Conservation (phyloP, 2,888 invertebrate species). For the Sinopyrophorus schimmeli region DNA sequence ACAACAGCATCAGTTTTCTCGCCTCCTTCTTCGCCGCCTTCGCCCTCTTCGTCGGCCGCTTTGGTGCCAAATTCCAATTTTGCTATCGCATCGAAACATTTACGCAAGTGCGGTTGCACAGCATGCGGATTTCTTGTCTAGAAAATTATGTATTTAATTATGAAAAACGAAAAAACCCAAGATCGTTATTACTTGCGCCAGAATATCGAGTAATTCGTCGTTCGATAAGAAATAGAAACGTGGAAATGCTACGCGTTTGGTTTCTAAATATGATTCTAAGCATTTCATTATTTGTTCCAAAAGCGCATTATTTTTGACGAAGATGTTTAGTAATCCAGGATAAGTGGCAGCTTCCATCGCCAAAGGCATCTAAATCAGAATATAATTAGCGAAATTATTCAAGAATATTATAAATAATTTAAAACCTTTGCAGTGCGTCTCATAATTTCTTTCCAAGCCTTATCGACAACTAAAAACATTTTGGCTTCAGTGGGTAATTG, state of each 20-base stretch:
- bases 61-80: constrained; percentile 76
- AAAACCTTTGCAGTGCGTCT: constrained; percentile 73
- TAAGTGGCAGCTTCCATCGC: constrained; percentile 81
- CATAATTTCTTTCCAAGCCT: constrained; percentile 89
- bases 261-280: constrained; percentile 85
- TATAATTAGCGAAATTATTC: not conserved
- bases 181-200: constrained; percentile 70
- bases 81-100: constrained; percentile 85
- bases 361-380: constrained; percentile 63
- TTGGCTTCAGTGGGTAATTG: constrained; percentile 90
- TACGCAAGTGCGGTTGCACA: constrained; percentile 86
- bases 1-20: constrained; percentile 50
- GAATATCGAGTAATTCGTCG: constrained; percentile 85
- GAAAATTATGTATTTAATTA: not conserved
- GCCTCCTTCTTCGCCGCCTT: constrained; percentile 50
- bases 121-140: constrained; percentile 84
- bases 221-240: constrained; percentile 89
- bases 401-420: too few species aligned
- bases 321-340: constrained; percentile 68
- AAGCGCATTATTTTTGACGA: constrained; percentile 74
- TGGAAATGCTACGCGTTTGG: constrained; percentile 85
- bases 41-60: constrained; percentile 58
- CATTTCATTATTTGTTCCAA: constrained; percentile 90
- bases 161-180: not conserved
- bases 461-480: constrained; percentile 83